Base-by-base conservation (phyloP, 2,888 invertebrate species). In the Tiliacea citrago region DNA sequence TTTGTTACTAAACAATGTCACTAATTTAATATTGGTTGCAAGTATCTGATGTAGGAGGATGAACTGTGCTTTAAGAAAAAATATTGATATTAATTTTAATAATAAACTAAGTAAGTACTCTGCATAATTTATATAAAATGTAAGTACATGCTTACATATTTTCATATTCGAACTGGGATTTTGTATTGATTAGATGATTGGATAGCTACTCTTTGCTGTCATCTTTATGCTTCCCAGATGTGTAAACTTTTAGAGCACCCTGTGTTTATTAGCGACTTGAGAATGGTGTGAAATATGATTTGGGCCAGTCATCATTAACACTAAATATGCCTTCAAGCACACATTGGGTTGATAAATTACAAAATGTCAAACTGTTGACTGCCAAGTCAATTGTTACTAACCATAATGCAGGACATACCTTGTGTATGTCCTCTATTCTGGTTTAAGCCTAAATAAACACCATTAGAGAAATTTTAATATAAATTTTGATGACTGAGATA, bases 401-500 rank as follows among this genome's bases (percentile, higher is more conserved):
- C n/a, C 16, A 53, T 13, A 55, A 29, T 35, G n/a, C 24, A 39
- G 39, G 58, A 55, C 6, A 65, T 47, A 39, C 10, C 6, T 57
- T 63, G 51, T 47, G 55, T 35, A 60, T n/a, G n/a, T n/a, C n/a
- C n/a, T n/a, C n/a, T n/a, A 57, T 18, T 47, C 18, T 81, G 79
- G 18, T 69, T 63, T 83, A 68, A 70, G 70, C 16, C n/a, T 57
- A 57, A 53, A 6, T 16, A 39, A 21, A 75, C 16, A 47, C 47
- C 8, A 63, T 69, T 76, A 60, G 72, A 67, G 39, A 74, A 75
- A 65, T 69, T 62, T 12, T 55, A 65, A 61, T 69, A 77, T 70
- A 70, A 73, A 85, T 78, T 81, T 83, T 83, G 78, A 81, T 84
- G 90, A 89, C 90, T 89, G 89, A 90, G 75, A 83, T 83, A 77